These are phyloP conservation scores for Aplysia californica DNA, from an alignment of 1,140 invertebrate genomes.

Conservation along the genomic window DNA sequence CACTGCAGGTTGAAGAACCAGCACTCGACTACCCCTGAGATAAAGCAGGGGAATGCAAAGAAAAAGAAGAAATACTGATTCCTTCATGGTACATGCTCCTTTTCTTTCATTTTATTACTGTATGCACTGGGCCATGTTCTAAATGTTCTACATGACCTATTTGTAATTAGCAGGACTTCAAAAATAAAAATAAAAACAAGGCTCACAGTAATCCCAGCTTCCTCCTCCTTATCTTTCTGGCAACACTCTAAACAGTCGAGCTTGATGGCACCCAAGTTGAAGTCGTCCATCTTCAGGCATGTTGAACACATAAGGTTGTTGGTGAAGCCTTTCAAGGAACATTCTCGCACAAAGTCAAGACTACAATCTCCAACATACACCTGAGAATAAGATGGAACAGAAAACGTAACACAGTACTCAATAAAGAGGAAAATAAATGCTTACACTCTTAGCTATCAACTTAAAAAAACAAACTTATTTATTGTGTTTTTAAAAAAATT, in stretches of 20 bases:
- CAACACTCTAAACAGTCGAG: constrained; percentile 82
- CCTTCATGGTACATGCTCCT: too few relatives aligned
- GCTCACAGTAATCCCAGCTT: too few relatives aligned
- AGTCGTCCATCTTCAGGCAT: constrained; percentile 85
- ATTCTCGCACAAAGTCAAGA: constrained; percentile 85
- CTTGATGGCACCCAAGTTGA: constrained; percentile 76
- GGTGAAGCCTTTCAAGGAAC: constrained; percentile 86
- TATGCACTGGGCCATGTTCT: too few relatives aligned
- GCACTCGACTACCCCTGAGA: too few relatives aligned
- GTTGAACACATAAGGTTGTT: constrained; percentile 89
- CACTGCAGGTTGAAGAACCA: too few relatives aligned
- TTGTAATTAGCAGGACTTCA: too few relatives aligned
- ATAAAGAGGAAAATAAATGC: neutral
- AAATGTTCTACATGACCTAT: too few relatives aligned
- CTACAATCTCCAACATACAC: constrained; percentile 49
- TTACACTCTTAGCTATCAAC: neutral
- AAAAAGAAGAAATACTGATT: too few relatives aligned
- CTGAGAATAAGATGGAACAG: constrained; percentile 39
- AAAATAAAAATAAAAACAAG: too few relatives aligned
- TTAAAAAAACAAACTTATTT: neutral
- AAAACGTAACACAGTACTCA: constrained; percentile 5
- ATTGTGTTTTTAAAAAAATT: neutral
- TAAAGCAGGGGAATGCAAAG: too few relatives aligned
- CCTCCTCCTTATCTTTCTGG: constrained; percentile 71
- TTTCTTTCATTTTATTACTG: too few relatives aligned